phyloP scores from a whole-genome alignment of 2,113 vertebrate genomes.

The Drymodes brunneopygia region DNA sequence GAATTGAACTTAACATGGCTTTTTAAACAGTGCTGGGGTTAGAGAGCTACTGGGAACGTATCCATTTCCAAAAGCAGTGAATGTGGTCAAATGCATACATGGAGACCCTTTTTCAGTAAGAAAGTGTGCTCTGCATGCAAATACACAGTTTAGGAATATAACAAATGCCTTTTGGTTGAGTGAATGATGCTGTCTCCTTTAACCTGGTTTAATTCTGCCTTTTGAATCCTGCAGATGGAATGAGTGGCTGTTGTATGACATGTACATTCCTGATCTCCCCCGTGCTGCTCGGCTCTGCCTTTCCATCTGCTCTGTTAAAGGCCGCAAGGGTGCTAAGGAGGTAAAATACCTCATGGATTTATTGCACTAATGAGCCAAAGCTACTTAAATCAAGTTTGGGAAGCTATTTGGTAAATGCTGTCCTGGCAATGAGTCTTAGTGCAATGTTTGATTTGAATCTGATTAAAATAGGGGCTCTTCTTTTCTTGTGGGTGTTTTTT shows the following conservation, averaged over 20 bases:
- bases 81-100: not conserved
- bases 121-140: not conserved
- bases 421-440: not conserved
- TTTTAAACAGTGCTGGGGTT: not conserved
- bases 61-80: not conserved
- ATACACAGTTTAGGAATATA: not conserved
- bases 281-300: conserved; percentile 96
- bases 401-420: not conserved
- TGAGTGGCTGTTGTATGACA: conserved; percentile 95
- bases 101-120: not conserved
- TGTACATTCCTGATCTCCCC: conserved; percentile 95
- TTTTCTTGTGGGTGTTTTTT: not conserved
- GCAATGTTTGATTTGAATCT: not conserved
- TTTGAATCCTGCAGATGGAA: conserved; percentile 81
- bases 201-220: not conserved
- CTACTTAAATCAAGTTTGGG: not conserved
- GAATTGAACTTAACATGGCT: not conserved
- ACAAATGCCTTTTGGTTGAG: not conserved
- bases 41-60: not conserved
- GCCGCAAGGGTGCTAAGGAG: conserved; percentile 96
- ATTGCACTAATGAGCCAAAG: not conserved
- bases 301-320: conserved; percentile 98
- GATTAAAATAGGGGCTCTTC: not conserved
- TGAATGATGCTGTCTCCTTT: not conserved
- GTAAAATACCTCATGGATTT: conserved; percentile 64